These are phyloP conservation scores for Phylloscopus trochilus DNA, from an alignment of 2,113 vertebrate genomes.

Conservation along the genomic window DNA sequence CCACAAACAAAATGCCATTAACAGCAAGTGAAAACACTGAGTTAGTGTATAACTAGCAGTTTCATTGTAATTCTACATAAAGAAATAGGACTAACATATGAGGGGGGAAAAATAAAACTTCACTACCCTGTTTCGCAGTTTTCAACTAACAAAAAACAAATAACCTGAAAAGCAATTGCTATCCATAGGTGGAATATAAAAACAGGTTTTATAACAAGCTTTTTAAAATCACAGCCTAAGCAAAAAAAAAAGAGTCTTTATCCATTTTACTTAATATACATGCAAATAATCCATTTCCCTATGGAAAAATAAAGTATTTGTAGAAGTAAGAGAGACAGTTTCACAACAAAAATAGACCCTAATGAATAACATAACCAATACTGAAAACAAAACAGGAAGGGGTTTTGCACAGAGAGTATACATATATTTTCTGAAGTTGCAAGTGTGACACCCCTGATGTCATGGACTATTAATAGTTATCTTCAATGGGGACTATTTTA, in stretches of 20 bases:
- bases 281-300: neutral
- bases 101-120: neutral
- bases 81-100: neutral
- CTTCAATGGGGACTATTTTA: neutral
- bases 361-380: neutral
- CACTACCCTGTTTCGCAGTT: neutral
- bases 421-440: neutral
- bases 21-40: neutral
- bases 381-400: neutral
- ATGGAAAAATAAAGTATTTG: neutral
- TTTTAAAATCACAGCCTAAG: neutral
- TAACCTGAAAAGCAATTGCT: neutral
- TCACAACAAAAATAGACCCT: neutral
- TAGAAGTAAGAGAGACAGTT: neutral
- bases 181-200: neutral
- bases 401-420: neutral
- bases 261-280: neutral
- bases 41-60: neutral
- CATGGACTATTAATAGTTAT: conserved; percentile 3
- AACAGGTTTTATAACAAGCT: neutral
- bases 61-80: neutral
- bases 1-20: neutral
- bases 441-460: neutral
- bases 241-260: neutral
- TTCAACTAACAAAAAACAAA: neutral